phyloP scores from a whole-genome alignment of 2,113 vertebrate genomes.

The Bubalus kerabau region DNA sequence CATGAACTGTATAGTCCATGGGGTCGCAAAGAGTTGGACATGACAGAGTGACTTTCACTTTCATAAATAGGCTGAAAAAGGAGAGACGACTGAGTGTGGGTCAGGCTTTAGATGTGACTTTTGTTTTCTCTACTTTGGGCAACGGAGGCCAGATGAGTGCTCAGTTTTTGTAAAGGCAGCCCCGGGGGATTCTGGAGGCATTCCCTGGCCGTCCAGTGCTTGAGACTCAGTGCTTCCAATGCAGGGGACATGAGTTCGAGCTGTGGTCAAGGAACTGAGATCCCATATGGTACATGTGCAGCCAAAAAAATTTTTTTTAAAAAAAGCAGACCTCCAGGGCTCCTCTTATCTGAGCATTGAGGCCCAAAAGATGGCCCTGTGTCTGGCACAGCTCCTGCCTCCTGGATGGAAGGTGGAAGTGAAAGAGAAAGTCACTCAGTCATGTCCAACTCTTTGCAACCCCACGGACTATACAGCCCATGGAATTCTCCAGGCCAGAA shows the following conservation, averaged over 20 bases:
- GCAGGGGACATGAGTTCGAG: fast-evolving
- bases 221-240: not conserved
- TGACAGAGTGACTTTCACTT: not conserved
- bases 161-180: not conserved
- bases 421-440: not conserved
- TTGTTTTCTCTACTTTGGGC: not conserved
- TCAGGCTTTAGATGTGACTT: not conserved
- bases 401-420: not conserved
- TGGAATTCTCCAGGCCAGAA: not conserved
- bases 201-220: fast-evolving
- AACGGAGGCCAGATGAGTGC: fast-evolving
- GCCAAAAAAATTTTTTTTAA: not conserved
- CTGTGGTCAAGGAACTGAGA: not conserved
- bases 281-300: not conserved
- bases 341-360: fast-evolving
- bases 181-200: not conserved
- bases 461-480: fast-evolving
- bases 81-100: not conserved
- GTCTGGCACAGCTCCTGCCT: fast-evolving
- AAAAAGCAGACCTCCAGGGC: not conserved
- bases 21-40: fast-evolving
- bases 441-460: fast-evolving
- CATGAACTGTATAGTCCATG: not conserved
- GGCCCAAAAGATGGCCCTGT: fast-evolving
- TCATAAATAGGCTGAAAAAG: not conserved